Conservation (phyloP, 92 coral and sea anemone species). For the Metridium senile region DNA sequence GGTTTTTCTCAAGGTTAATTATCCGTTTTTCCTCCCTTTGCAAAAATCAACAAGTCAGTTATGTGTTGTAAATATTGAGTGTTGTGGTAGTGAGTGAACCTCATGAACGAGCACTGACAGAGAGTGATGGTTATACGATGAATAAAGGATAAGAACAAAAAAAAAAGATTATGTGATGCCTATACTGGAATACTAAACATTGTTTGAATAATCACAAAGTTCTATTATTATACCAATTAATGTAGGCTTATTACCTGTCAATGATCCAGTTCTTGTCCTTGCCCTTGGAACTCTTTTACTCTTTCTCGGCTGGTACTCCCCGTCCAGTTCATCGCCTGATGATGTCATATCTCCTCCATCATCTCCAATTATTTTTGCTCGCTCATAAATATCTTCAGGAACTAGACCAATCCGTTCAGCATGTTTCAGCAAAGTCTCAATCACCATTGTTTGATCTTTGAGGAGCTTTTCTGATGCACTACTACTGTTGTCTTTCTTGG, state of each 20-base stretch:
- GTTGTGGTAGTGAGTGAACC: too few relatives aligned
- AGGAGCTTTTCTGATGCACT: conserved; percentile 76
- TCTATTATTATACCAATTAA: too few relatives aligned
- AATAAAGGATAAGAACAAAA: too few relatives aligned
- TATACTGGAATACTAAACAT: too few relatives aligned
- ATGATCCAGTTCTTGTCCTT: conserved; percentile 85
- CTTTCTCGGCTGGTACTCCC: conserved; percentile 50
- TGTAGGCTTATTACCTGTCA: conserved; percentile 86
- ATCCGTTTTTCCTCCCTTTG: too few relatives aligned
- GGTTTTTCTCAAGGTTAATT: too few relatives aligned
- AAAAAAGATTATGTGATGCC: too few relatives aligned
- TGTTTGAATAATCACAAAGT: too few relatives aligned
- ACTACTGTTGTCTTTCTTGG: conserved; percentile 74
- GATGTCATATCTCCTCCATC: conserved; percentile 76
- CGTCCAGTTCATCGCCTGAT: conserved; percentile 96
- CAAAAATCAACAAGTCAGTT: too few relatives aligned
- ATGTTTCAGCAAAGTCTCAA: conserved; percentile 77
- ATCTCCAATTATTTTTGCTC: conserved; percentile 75
- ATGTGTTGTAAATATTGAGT: too few relatives aligned
- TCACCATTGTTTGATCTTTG: conserved; percentile 83
- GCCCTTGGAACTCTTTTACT: conserved; percentile 59
- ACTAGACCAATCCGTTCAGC: conserved; percentile 88
- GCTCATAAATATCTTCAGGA: conserved; percentile 76
- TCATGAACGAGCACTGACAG: too few relatives aligned
- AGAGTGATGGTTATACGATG: too few relatives aligned